Conservation (phyloP, 1,140 invertebrate species). For the Drosophila pseudoobscura region DNA sequence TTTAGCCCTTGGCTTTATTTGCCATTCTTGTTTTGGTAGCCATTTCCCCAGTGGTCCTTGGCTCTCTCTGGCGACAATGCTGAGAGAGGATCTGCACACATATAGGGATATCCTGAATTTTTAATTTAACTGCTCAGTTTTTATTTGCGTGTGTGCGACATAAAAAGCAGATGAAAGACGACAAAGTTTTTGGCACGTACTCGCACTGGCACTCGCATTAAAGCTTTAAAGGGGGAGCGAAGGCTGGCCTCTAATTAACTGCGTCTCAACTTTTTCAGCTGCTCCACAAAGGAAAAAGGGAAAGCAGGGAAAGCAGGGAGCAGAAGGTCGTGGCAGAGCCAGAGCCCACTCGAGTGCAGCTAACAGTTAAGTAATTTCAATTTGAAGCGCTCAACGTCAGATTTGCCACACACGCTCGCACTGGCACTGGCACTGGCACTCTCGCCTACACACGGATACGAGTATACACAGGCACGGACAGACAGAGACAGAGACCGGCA, state of each 20-base stretch:
- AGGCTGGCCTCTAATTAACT: conserved; percentile 45
- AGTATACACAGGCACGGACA: conserved; percentile 1
- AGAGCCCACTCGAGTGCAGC: conserved; percentile 32
- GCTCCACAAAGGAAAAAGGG: conserved; percentile 1
- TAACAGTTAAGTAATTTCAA: conserved; percentile 59
- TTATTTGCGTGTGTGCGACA: conserved; percentile 60
- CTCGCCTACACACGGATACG: conserved; percentile 1
- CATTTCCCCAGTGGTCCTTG: conserved; percentile 1
- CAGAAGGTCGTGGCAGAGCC: neutral
- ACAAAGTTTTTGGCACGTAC: neutral
- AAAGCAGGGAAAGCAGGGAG: neutral
- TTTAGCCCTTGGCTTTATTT: conserved; percentile 47
- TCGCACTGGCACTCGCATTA: neutral
- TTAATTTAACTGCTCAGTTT: conserved; percentile 68
- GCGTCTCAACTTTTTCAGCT: conserved; percentile 28
- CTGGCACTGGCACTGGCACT: too few species aligned
- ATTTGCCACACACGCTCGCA: conserved; percentile 21
- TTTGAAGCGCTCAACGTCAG: conserved; percentile 58
- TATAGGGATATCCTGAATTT: conserved; percentile 46
- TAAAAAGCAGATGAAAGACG: conserved; percentile 19
- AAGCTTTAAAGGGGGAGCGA: conserved; percentile 32
- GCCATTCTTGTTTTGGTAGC: conserved; percentile 28
- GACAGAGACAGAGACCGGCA: neutral
- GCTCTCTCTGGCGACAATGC: conserved; percentile 15
- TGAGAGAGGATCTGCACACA: conserved; percentile 3